These are phyloP conservation scores for Leptarthrus brevirostris DNA, from an alignment of 2,888 invertebrate species.

Conservation along the genomic window DNA sequence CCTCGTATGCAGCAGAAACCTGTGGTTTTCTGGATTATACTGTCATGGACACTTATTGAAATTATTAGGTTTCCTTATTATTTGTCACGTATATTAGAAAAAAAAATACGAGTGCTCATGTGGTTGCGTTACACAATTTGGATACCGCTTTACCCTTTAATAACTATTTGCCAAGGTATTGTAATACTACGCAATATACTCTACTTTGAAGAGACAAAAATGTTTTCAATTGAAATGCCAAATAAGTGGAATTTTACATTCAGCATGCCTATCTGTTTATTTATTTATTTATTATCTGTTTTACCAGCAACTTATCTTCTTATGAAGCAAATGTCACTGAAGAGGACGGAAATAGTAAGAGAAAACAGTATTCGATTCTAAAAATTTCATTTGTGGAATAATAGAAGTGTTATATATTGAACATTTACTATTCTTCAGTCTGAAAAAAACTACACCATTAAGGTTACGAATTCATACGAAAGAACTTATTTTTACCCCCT, in stretches of 20 bases:
- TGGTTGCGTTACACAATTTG: slow-evolving; percentile 95
- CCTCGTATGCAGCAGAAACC: slow-evolving; percentile 87
- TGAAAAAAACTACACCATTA: no score
- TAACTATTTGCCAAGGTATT: slow-evolving; percentile 87
- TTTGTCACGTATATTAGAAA: slow-evolving; percentile 81
- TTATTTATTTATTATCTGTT: slow-evolving; percentile 80
- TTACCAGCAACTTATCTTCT: slow-evolving; percentile 81
- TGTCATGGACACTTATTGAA: slow-evolving; percentile 86
- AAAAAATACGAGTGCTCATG: slow-evolving; percentile 79
- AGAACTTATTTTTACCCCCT: no score
- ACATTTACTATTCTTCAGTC: no score
- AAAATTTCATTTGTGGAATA: no score
- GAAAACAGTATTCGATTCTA: no score
- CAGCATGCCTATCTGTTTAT: slow-evolving; percentile 83
- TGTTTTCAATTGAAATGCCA: slow-evolving; percentile 81
- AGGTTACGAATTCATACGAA: no score
- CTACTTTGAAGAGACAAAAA: slow-evolving; percentile 86
- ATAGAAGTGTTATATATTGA: no score
- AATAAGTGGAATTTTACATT: slow-evolving; percentile 89
- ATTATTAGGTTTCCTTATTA: slow-evolving; percentile 94
- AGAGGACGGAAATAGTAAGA: slow-evolving; percentile 76
- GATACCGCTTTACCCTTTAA: slow-evolving; percentile 93
- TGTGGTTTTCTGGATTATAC: slow-evolving; percentile 87
- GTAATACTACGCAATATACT: slow-evolving; percentile 86
- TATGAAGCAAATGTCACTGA: slow-evolving; percentile 86